Base-by-base conservation (phyloP, 2,888 invertebrate genomes). In the Hedya salicella region DNA sequence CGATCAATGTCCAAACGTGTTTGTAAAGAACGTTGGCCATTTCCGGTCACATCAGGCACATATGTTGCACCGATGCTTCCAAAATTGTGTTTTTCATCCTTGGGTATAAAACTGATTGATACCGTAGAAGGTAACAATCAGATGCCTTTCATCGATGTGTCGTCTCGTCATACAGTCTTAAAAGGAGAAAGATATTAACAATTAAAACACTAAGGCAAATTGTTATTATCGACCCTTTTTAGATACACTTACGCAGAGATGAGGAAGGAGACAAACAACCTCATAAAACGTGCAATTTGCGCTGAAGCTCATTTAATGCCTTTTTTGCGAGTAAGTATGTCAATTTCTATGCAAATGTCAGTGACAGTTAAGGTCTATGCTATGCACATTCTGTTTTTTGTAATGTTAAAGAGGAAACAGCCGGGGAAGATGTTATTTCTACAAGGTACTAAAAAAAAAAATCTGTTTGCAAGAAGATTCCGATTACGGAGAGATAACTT, bases 1-100 rank as follows among this genome's bases (percentile, higher is more conserved):
- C 79, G 74, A 83, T 81, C 80, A 80, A 76, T 72, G 81, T 79
- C 80, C 75, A 73, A 70, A 77, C 75, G 69, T 67, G 75, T 71
- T 74, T 75, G 71, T 78, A 79, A 76, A 77, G 73, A 73, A 75
- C 75, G 69, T 79, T 79, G 78, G 85, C 81, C 81, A 82, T 82
- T 85, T 87, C 86, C 84, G 80, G 74, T 73, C 68, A 63, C 69
- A 72, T 72, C 65, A 60, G 57, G 44, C 65, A 70, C 61, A 70
- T 67, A 67, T 65, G 65, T 39, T 65, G 60, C 69, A 66, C 56
- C 61, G 30, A 30, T 14, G 21, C 16, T 14, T 54, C 49, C 36
- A 25, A 65, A 60, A 65, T 46, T n/a, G 16, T 6, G 21, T 46
- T 53, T 44, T 52, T 53, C 36, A 49, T 32, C 48, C 66, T 61